Evolutionary conservation across 2,113 vertebrate genomes (phyloP), one percentile per base, ranked within the genome.

Genomic region (Spea multiplicata): DNA sequence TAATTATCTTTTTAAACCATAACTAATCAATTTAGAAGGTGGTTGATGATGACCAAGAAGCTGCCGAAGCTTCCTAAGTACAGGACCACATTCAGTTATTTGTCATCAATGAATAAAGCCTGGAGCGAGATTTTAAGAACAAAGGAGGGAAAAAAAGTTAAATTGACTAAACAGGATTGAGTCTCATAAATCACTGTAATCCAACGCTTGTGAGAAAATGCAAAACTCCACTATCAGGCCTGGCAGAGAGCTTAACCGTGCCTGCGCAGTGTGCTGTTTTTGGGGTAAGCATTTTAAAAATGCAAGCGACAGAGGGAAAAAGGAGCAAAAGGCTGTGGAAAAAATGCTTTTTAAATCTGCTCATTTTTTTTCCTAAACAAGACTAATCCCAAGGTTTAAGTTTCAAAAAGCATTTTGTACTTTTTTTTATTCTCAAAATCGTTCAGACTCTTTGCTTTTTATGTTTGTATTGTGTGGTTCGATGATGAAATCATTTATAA

Each of bases 261-360:
- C 17, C 16, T 13, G 61, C 30, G 61, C n/a, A 64, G 14, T 6
- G 30, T 6, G n/a, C n/a, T 30, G 6, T 64, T 64, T 64, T 64
- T 64, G 61, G 61, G 13, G 16, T 13, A 64, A 64, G n/a, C 30
- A 64, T 64, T 64, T 64, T 70, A 45, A 52, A 70, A 48, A 70
- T 47, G 48, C 44, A 70, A 50, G 48, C 48, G 6, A 50, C 4
- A 48, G 48, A 50, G 55, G 10, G 14, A 30, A 30, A 13, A 9
- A 59, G 14, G 4, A 59, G 55, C 6, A 8, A 59, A 2, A 13
- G 6, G 55, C 55, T 52, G 6, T 52, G 6, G 9, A 52, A 6
- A 52, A 7, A 52, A 59, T 59, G 10, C 12, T 59, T 13, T 13
- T 59, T 59, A 13, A 59, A 13, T 59, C 55, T 9, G 55, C 30